These are phyloP conservation scores for Scomber scombrus DNA, from an alignment of 2,113 vertebrate species.

Conservation along the genomic window DNA sequence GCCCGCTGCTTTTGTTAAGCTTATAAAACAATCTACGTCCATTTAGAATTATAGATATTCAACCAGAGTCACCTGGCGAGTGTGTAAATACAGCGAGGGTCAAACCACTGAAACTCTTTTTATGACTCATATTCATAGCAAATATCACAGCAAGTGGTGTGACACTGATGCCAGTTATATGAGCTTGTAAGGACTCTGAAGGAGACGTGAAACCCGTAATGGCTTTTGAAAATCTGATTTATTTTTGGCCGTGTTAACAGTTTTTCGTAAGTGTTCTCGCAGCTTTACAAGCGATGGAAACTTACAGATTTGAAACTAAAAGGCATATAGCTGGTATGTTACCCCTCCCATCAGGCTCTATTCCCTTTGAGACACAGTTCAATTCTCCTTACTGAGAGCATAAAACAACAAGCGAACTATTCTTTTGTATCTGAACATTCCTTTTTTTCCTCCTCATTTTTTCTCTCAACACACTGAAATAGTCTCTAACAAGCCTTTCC, in stretches of 20 bases:
- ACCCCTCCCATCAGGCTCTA: conserved; percentile 52
- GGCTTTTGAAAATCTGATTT: conserved; percentile 24
- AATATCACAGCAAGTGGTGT: conserved; percentile 46
- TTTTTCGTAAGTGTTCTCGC: neutral
- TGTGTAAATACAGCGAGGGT: conserved; percentile 31
- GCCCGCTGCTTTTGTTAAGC: neutral
- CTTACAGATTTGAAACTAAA: conserved; percentile 10
- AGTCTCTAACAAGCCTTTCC: conserved; percentile 36
- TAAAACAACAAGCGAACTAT: conserved; percentile 71
- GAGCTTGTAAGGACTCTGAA: neutral
- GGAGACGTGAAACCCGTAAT: conserved; percentile 15
- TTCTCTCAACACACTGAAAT: conserved; percentile 30
- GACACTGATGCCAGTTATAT: conserved; percentile 25
- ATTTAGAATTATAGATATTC: conserved; percentile 12
- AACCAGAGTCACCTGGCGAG: conserved; percentile 28
- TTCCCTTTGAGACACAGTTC: conserved; percentile 61
- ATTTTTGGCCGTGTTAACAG: conserved; percentile 29
- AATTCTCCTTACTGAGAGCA: conserved; percentile 57
- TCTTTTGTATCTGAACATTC: conserved; percentile 66
- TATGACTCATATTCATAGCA: conserved; percentile 50
- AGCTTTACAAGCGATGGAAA: conserved; percentile 13
- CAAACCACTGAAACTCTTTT: conserved; percentile 50
- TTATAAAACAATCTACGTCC: conserved; percentile 9
- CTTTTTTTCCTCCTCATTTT: neutral
- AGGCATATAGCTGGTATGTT: conserved; percentile 20